Percentiles rank a stretch among this genome's conserved stretches.
Conservation (phyloP, 2,888 invertebrate genomes). For the Eristalis arbustorum region DNA sequence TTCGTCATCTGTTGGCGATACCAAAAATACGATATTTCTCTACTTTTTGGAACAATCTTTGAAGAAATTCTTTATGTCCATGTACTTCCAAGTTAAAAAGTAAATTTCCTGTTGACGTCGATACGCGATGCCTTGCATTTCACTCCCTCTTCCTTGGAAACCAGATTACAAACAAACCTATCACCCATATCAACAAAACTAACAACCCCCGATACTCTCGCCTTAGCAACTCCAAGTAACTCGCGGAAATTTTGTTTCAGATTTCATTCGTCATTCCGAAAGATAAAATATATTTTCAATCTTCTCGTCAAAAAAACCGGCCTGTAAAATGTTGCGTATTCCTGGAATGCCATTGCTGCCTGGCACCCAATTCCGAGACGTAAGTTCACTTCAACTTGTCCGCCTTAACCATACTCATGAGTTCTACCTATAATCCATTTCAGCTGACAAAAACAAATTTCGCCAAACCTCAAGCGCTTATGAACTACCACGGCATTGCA, state of each 20-base stretch:
- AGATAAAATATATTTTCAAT: neutral
- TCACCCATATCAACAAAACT: neutral
- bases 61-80: too few relatives aligned
- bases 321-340: slow-evolving; percentile 81
- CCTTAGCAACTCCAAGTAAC: slow-evolving; percentile 29
- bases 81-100: too few relatives aligned
- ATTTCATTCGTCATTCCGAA: neutral
- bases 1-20: too few relatives aligned
- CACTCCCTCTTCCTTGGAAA: neutral
- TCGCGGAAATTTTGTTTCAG: slow-evolving; percentile 9
- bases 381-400: slow-evolving; percentile 79
- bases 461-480: slow-evolving; percentile 84
- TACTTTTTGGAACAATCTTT: too few relatives aligned
- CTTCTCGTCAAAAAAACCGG: neutral
- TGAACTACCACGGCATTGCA: slow-evolving; percentile 83
- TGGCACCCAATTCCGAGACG: slow-evolving; percentile 86
- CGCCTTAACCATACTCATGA: too few relatives aligned
- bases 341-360: slow-evolving; percentile 88
- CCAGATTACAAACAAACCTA: neutral
- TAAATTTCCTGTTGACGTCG: too few relatives aligned
- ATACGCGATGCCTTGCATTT: too few relatives aligned
- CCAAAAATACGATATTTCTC: too few relatives aligned
- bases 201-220: neutral
- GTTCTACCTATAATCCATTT: neutral
- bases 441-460: slow-evolving; percentile 85